Conservation (phyloP, 2,888 invertebrate genomes). For the Imbricaverruca yamaguchii region DNA sequence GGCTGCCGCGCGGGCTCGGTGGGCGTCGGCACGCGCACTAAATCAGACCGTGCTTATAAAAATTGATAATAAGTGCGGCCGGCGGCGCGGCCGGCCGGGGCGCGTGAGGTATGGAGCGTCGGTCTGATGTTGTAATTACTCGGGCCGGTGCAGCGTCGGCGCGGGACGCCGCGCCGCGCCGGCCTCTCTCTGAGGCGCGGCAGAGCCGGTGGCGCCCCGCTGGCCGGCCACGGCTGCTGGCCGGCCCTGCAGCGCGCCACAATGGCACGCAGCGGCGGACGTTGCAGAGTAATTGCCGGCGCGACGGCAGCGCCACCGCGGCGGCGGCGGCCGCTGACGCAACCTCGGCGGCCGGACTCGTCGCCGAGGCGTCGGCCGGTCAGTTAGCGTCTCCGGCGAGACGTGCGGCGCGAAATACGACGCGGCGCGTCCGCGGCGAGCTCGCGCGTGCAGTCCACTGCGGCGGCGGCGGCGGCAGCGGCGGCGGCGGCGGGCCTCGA, state of each 20-base stretch:
- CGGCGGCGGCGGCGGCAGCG: neutral
- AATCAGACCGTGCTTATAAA: constrained; percentile 17
- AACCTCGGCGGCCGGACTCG: neutral
- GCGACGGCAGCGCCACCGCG: neutral
- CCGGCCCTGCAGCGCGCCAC: neutral
- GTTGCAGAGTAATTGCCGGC: constrained; percentile 15
- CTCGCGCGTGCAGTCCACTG: neutral
- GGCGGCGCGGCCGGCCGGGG: neutral
- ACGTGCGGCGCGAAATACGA: neutral
- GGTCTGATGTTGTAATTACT: constrained; percentile 7
- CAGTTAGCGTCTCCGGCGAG: neutral
- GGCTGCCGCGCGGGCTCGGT: neutral
- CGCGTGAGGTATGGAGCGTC: constrained; percentile 16
- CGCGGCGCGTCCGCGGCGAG: neutral
- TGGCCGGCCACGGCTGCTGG: too few species aligned
- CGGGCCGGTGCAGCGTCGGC: neutral
- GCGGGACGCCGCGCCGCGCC: neutral
- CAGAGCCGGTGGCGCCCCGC: too few species aligned
- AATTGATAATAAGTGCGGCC: constrained; percentile 11
- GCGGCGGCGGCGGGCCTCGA: neutral
- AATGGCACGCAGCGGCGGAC: constrained; percentile 10
- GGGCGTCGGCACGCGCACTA: constrained; percentile 20
- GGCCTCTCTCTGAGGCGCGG: too few species aligned
- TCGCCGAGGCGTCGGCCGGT: neutral
- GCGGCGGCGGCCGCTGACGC: neutral